Conservation (phyloP, 1,140 invertebrate species). For the Brachionus manjavacas region DNA sequence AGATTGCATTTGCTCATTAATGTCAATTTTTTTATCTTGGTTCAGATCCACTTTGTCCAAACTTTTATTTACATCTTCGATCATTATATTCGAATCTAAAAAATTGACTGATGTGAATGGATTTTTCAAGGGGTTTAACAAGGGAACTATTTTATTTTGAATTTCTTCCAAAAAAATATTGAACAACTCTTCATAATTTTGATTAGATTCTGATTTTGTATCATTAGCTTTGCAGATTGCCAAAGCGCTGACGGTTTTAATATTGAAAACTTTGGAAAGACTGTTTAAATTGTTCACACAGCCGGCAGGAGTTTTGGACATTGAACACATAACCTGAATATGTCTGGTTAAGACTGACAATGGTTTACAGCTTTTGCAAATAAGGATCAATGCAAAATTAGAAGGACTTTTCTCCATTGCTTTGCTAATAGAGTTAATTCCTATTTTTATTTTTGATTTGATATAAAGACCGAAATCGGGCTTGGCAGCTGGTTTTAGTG, state of each 20-base stretch:
- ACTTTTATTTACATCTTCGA: neutral
- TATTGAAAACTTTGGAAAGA: conserved; percentile 33
- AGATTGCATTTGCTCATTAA: neutral
- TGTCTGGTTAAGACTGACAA: conserved; percentile 7
- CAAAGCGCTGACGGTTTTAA: conserved; percentile 20
- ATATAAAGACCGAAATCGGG: neutral
- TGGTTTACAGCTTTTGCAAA: conserved; percentile 22
- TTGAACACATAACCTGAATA: conserved; percentile 12
- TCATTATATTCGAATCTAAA: neutral
- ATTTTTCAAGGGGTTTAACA: neutral
- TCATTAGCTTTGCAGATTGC: neutral
- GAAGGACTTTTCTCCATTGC: neutral
- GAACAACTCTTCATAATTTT: neutral
- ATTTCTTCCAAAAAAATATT: neutral
- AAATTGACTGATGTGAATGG: neutral
- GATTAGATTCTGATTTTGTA: neutral
- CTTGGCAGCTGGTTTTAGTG: neutral
- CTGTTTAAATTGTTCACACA: conserved; percentile 8
- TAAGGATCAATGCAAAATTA: neutral
- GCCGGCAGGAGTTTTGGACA: neutral
- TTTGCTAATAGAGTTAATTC: conserved; percentile 32
- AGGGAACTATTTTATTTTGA: neutral
- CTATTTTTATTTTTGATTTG: neutral
- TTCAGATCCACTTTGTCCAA: neutral
- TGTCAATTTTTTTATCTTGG: neutral